Percentiles rank a stretch among this genome's conserved stretches.
These are phyloP conservation scores for Hydropsyche tenuis DNA, from an alignment of 1,140 invertebrate genomes.

Conservation along the genomic window DNA sequence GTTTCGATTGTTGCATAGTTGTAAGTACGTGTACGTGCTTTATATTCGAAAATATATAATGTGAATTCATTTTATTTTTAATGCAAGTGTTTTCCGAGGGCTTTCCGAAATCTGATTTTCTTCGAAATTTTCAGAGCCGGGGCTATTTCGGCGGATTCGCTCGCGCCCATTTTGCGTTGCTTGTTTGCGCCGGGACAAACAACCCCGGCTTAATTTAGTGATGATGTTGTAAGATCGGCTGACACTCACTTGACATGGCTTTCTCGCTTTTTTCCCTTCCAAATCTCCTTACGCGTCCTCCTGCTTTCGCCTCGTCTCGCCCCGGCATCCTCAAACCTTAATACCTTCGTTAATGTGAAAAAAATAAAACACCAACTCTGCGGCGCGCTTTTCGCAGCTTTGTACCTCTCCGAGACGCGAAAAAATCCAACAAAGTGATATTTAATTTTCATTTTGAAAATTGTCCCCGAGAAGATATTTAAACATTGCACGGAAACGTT, in stretches of 20 bases:
- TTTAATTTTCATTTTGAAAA: constrained; percentile 12
- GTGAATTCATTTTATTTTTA: no score
- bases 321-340: background rate
- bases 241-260: constrained; percentile 7
- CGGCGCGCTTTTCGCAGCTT: background rate
- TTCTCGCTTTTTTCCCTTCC: background rate
- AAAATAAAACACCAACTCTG: constrained; percentile 19
- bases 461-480: no score
- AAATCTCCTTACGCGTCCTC: no score
- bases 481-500: no score
- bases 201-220: constrained; percentile 36
- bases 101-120: no score
- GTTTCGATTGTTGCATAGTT: no score
- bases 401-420: background rate
- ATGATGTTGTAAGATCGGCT: constrained; percentile 37
- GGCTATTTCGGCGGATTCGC: constrained; percentile 1
- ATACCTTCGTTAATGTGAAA: constrained; percentile 25
- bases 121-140: no score
- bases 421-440: background rate
- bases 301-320: background rate
- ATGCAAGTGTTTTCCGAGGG: no score
- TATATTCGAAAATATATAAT: no score
- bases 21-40: no score
- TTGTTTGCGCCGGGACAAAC: constrained; percentile 29
- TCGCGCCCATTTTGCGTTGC: constrained; percentile 16